phyloP scores from a whole-genome alignment of 2,113 vertebrate genomes.

The Steatornis caripensis region DNA sequence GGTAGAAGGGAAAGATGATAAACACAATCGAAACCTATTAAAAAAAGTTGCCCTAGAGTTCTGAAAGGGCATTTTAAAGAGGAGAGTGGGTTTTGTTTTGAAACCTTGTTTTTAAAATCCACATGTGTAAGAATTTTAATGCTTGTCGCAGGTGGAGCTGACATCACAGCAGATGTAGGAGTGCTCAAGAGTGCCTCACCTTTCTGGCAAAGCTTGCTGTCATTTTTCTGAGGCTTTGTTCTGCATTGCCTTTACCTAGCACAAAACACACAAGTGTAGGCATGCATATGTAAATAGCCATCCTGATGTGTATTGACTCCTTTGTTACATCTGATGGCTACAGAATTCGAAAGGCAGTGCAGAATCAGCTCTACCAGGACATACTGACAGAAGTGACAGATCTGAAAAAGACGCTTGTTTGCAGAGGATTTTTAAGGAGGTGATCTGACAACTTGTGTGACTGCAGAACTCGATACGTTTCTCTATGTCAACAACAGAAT shows the following conservation, averaged over 20 bases:
- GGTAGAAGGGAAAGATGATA: not conserved
- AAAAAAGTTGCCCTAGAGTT: not conserved
- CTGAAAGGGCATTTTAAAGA: not conserved
- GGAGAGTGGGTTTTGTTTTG: slow-evolving; percentile 1
- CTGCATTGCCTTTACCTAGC: not conserved
- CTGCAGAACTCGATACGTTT: not conserved
- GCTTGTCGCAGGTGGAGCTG: not conserved
- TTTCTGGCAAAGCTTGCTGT: not conserved
- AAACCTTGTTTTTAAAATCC: not conserved
- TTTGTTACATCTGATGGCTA: not conserved
- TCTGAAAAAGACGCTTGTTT: not conserved
- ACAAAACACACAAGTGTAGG: not conserved
- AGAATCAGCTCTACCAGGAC: not conserved
- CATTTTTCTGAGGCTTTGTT: not conserved
- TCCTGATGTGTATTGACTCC: not conserved
- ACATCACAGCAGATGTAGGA: not conserved
- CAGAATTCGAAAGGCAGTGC: not conserved
- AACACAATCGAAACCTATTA: not conserved
- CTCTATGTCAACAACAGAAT: not conserved
- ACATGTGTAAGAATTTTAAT: not conserved
- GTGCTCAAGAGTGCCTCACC: not conserved
- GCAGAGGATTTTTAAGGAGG: not conserved
- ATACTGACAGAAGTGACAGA: not conserved
- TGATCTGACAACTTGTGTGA: not conserved
- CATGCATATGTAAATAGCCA: not conserved